Evolutionary conservation across 2,113 vertebrate genomes (phyloP).

Genomic region (Rhea americana): DNA sequence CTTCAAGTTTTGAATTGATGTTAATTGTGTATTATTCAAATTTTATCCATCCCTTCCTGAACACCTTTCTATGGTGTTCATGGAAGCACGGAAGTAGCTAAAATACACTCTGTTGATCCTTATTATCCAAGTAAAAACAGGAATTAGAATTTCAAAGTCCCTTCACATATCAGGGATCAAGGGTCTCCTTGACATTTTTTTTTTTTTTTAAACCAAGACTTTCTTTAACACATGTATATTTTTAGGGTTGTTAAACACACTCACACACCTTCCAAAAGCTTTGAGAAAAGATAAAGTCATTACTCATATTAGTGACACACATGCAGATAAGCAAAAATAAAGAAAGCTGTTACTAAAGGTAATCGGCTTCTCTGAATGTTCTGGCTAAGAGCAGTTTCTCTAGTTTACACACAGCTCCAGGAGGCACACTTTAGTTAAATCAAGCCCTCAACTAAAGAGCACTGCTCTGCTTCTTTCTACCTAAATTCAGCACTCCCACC

Average conservation of each 20-base stretch:
- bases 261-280: background rate
- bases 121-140: background rate
- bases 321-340: accelerated
- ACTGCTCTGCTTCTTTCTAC: background rate
- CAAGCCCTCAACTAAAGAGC: background rate
- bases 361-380: background rate
- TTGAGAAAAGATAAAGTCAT: background rate
- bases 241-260: background rate
- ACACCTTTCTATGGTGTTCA: background rate
- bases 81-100: accelerated
- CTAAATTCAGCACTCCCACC: background rate
- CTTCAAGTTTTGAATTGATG: background rate
- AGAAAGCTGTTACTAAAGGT: background rate
- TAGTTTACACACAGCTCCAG: too few relatives aligned
- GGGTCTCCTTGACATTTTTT: background rate
- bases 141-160: background rate
- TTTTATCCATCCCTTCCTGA: background rate
- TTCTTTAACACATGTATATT: background rate
- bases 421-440: accelerated
- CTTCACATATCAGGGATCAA: background rate
- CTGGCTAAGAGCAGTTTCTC: background rate
- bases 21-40: background rate
- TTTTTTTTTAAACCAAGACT: background rate
- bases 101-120: background rate
- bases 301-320: background rate